Percentiles rank a stretch among this genome's conserved stretches.
phyloP scores from a whole-genome alignment of 2,797 vertebrate genomes.

The Chanos chanos region DNA sequence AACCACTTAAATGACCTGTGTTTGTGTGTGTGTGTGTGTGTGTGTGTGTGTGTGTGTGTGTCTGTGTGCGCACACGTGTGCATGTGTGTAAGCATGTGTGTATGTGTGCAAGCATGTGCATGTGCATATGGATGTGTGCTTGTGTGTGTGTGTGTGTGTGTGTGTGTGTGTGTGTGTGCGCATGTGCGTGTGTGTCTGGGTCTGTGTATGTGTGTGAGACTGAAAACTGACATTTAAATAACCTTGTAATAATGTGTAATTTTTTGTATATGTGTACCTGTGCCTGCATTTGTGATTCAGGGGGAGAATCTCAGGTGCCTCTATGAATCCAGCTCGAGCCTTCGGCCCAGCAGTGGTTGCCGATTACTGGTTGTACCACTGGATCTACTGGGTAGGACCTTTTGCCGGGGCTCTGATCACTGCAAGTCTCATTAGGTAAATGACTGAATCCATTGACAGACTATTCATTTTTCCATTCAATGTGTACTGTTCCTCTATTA shows the following conservation, averaged over 20 bases:
- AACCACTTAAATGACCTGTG: no score
- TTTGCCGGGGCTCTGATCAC: conserved; percentile 66
- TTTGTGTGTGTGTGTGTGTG: no score
- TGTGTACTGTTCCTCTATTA: no score
- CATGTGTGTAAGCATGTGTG: no score
- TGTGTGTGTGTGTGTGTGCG: neutral
- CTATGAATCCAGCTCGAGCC: conserved; percentile 87
- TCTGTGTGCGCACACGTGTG: no score
- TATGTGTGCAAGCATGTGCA: no score
- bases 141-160: neutral
- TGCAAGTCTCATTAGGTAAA: conserved; percentile 54
- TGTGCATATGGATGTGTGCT: no score
- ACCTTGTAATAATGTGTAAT: no score
- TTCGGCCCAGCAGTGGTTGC: conserved; percentile 81
- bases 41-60: no score
- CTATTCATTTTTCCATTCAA: no score
- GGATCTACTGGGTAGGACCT: conserved; percentile 88
- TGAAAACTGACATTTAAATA: neutral
- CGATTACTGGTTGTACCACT: conserved; percentile 78
- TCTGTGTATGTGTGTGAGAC: neutral
- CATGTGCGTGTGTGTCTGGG: neutral
- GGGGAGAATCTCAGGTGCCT: conserved; percentile 76
- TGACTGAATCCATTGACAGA: no score
- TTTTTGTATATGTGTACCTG: neutral
- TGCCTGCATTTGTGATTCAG: conserved; percentile 51